These are phyloP conservation scores for Emmelina monodactyla DNA, from an alignment of 2,888 invertebrate species.

Conservation along the genomic window DNA sequence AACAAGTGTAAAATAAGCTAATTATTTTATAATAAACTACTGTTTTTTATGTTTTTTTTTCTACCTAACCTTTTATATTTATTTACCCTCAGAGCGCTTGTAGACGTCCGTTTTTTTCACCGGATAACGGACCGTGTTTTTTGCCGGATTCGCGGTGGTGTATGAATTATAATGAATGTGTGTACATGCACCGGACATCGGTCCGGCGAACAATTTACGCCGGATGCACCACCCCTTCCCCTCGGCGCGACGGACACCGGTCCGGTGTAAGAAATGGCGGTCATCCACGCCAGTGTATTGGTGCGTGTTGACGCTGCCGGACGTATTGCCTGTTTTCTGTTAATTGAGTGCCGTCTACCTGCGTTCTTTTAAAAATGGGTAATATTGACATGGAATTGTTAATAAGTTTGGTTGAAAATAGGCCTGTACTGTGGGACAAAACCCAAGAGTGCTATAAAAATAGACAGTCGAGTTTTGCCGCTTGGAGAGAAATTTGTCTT, in stretches of 20 bases:
- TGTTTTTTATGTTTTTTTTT: too few species aligned
- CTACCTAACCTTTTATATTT: too few species aligned
- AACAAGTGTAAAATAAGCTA: too few species aligned
- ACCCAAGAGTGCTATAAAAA: slow-evolving; percentile 19
- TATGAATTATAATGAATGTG: slow-evolving; percentile 17
- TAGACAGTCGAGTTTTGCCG: slow-evolving; percentile 17
- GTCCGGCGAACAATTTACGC: slow-evolving; percentile 20
- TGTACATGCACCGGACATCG: slow-evolving; percentile 20
- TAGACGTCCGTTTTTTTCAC: background rate
- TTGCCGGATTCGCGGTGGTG: slow-evolving; percentile 15
- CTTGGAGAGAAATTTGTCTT: slow-evolving; percentile 19
- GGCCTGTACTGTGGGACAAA: slow-evolving; percentile 21
- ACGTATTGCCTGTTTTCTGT: slow-evolving; percentile 18
- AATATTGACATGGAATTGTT: slow-evolving; percentile 19
- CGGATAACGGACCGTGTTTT: background rate
- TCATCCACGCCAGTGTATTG: slow-evolving; percentile 17
- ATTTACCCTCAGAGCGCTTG: too few species aligned
- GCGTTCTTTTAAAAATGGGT: slow-evolving; percentile 17
- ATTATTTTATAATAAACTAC: too few species aligned
- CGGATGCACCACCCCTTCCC: slow-evolving; percentile 19
- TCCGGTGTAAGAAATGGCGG: slow-evolving; percentile 17
- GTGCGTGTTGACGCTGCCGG: slow-evolving; percentile 19
- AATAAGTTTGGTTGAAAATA: slow-evolving; percentile 20
- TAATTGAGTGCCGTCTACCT: slow-evolving; percentile 18
- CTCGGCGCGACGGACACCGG: slow-evolving; percentile 19